Conservation (phyloP, 2,113 vertebrate species). For the Willisornis vidua region DNA sequence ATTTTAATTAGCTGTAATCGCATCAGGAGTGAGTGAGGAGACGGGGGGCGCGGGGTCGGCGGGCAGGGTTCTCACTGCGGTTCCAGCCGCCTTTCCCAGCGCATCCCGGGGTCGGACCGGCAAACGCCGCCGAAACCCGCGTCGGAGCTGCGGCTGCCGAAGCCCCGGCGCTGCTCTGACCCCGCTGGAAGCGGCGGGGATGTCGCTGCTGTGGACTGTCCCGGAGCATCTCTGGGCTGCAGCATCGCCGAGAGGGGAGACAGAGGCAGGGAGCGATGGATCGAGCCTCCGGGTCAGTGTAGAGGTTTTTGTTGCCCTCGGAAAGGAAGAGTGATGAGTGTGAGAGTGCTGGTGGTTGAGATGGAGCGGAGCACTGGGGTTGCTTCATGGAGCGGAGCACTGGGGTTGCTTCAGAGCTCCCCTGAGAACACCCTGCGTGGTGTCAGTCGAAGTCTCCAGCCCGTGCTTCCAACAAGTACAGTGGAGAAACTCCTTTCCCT, state of each 20-base stretch:
- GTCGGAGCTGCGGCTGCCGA: not conserved
- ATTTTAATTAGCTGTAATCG: slow-evolving; percentile 45
- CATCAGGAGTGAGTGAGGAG: not conserved
- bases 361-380: not conserved
- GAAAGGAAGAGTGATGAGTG: not conserved
- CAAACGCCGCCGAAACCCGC: not conserved
- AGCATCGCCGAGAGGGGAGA: not conserved
- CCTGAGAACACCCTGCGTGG: not conserved
- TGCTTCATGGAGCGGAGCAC: not conserved
- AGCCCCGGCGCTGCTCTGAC: not conserved
- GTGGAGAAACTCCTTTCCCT: not conserved
- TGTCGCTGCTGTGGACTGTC: not conserved
- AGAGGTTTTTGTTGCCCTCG: not conserved
- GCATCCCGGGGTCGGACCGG: not conserved
- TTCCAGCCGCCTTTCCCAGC: not conserved
- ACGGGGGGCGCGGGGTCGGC: not conserved
- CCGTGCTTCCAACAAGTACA: not conserved
- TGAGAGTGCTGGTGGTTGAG: not conserved
- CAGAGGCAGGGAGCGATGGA: not conserved
- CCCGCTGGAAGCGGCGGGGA: not conserved
- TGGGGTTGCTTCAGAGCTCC: not conserved
- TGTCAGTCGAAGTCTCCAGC: not conserved
- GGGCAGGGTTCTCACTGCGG: not conserved
- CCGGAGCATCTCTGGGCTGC: not conserved
- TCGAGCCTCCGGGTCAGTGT: not conserved